These are phyloP conservation scores for Calypte anna DNA, from an alignment of 2,113 vertebrate species.

Conservation along the genomic window DNA sequence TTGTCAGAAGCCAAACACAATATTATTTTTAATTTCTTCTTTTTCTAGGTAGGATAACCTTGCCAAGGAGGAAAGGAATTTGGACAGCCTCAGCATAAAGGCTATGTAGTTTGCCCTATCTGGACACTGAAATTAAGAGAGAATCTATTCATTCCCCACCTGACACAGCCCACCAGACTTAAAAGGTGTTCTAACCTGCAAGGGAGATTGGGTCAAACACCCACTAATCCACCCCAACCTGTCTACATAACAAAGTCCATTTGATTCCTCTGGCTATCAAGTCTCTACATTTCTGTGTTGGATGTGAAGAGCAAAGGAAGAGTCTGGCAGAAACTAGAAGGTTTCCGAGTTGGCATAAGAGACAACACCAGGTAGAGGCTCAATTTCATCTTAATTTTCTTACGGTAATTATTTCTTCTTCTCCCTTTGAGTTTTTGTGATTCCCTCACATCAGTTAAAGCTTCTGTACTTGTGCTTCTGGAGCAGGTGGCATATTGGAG, in stretches of 20 bases:
- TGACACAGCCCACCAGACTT: background rate
- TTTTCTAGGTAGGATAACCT: constrained; percentile 58
- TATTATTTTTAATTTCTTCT: constrained; percentile 56
- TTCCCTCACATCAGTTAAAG: background rate
- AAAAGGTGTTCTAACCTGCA: constrained; percentile 29
- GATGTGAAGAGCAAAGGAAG: background rate
- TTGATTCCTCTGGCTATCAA: background rate
- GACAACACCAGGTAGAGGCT: constrained; percentile 70
- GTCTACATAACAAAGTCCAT: background rate
- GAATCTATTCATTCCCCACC: constrained; percentile 38
- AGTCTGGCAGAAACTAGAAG: background rate
- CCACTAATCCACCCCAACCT: background rate
- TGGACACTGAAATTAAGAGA: constrained; percentile 20
- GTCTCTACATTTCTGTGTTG: background rate
- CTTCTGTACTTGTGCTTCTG: background rate
- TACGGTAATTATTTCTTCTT: background rate
- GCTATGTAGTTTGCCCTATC: background rate
- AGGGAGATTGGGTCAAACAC: background rate
- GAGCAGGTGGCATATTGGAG: background rate
- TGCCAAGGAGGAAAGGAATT: constrained; percentile 56
- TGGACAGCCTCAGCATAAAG: background rate
- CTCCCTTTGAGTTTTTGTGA: background rate
- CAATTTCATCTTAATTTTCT: background rate
- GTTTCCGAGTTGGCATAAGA: background rate
- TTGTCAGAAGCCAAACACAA: constrained; percentile 31